phyloP scores from a whole-genome alignment of 2,888 invertebrate species.

The Lepetodrilus schrolli region DNA sequence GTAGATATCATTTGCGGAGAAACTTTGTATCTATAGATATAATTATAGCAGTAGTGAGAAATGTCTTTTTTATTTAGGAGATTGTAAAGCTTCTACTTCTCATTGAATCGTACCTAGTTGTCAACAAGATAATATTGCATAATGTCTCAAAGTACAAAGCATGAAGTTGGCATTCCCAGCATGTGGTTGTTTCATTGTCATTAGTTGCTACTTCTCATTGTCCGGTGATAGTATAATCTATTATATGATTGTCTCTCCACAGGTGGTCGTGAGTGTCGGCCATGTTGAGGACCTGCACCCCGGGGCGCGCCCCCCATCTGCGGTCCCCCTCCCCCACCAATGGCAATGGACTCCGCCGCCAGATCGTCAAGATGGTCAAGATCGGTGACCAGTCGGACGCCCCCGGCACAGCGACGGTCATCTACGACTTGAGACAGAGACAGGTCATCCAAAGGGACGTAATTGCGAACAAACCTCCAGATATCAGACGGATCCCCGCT shows the following conservation, averaged over 20 bases:
- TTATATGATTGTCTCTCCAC: slow-evolving; percentile 5
- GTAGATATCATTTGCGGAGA: too few relatives aligned
- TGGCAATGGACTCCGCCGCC: neutral
- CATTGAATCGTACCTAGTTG: too few relatives aligned
- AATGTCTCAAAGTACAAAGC: too few relatives aligned
- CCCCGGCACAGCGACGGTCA: neutral
- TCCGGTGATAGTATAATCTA: too few relatives aligned
- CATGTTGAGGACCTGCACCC: slow-evolving; percentile 24
- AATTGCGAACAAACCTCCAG: neutral
- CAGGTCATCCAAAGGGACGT: neutral
- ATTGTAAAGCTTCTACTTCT: too few relatives aligned
- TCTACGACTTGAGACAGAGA: neutral
- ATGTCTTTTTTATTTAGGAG: too few relatives aligned
- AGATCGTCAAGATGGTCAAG: slow-evolving; percentile 26
- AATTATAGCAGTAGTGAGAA: too few relatives aligned
- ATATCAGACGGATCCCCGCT: neutral
- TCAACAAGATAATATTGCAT: too few relatives aligned
- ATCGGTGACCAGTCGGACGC: neutral
- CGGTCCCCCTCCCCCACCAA: neutral
- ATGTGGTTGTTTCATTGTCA: too few relatives aligned
- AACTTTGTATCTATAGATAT: too few relatives aligned
- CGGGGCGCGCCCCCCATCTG: slow-evolving; percentile 22
- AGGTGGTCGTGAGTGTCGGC: neutral
- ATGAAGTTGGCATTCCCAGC: too few relatives aligned
- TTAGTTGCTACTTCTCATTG: too few relatives aligned